These are phyloP conservation scores for Drosophila nr. medialis DNA, from an alignment of 2,888 invertebrate species.

Conservation along the genomic window DNA sequence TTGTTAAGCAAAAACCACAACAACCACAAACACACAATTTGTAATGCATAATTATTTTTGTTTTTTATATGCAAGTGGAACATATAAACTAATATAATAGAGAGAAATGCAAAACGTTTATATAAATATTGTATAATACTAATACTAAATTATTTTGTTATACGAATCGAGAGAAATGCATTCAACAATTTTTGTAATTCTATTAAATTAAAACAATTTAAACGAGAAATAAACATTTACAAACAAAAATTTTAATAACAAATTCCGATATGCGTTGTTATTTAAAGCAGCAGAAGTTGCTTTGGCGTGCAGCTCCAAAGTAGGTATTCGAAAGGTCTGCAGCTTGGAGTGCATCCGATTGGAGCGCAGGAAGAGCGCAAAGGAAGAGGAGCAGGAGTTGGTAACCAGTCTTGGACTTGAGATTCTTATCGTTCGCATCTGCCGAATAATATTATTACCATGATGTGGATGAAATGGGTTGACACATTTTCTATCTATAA, in stretches of 20 bases:
- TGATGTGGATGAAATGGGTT: no score
- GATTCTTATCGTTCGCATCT: no score
- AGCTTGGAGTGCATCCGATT: no score
- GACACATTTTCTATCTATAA: no score
- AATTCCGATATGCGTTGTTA: constrained; percentile 18
- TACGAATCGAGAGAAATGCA: constrained; percentile 71
- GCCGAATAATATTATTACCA: no score
- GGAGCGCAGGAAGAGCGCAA: no score
- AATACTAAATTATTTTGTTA: constrained; percentile 84
- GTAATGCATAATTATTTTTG: constrained; percentile 75
- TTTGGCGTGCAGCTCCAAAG: no score
- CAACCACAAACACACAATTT: constrained; percentile 65
- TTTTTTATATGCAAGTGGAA: constrained; percentile 75
- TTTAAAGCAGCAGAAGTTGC: background rate
- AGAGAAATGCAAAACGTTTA: constrained; percentile 69
- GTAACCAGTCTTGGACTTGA: no score
- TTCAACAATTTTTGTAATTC: constrained; percentile 78
- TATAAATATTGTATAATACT: constrained; percentile 83
- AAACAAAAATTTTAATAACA: constrained; percentile 69
- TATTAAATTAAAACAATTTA: constrained; percentile 76
- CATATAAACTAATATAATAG: constrained; percentile 53
- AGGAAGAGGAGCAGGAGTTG: no score
- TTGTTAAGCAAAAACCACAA: constrained; percentile 55
- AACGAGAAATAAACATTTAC: constrained; percentile 76
- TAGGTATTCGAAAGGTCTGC: no score